These are phyloP conservation scores for Empis livida DNA, from an alignment of 2,888 invertebrate species.

Conservation along the genomic window DNA sequence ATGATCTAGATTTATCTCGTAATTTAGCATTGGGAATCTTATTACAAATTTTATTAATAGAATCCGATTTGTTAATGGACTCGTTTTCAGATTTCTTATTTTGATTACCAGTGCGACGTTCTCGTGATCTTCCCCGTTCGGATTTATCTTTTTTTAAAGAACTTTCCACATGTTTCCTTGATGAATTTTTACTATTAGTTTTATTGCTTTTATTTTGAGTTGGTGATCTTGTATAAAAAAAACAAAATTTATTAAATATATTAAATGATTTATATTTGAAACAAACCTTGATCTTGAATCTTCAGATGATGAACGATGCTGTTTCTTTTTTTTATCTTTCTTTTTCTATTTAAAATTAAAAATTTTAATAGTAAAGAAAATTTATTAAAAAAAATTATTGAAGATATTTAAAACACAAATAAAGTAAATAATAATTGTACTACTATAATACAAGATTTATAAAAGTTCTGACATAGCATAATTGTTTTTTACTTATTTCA, in stretches of 20 bases:
- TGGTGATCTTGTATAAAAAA: slow-evolving; percentile 4
- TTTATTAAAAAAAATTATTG: too few relatives aligned
- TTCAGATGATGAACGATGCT: slow-evolving; percentile 39
- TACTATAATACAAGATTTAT: too few relatives aligned
- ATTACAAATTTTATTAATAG: too few relatives aligned
- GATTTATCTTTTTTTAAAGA: slow-evolving; percentile 2
- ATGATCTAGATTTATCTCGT: slow-evolving; percentile 9
- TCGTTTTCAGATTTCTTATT: neutral
- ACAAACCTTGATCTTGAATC: slow-evolving; percentile 38
- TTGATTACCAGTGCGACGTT: slow-evolving; percentile 15
- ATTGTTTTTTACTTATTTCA: too few relatives aligned
- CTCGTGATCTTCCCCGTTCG: slow-evolving; percentile 23
- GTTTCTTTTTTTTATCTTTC: slow-evolving; percentile 33
- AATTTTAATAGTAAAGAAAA: neutral
- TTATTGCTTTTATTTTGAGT: neutral
- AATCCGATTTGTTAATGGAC: neutral
- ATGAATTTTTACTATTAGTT: slow-evolving; percentile 1
- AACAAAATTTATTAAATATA: neutral
- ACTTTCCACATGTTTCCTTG: slow-evolving; percentile 3
- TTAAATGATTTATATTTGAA: neutral
- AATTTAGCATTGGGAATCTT: neutral
- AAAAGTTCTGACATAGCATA: too few relatives aligned
- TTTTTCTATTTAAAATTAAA: neutral
- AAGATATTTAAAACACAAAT: too few relatives aligned
- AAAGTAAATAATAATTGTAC: too few relatives aligned